phyloP scores from a whole-genome alignment of 2,888 invertebrate genomes.

The Salpingus planirostris region DNA sequence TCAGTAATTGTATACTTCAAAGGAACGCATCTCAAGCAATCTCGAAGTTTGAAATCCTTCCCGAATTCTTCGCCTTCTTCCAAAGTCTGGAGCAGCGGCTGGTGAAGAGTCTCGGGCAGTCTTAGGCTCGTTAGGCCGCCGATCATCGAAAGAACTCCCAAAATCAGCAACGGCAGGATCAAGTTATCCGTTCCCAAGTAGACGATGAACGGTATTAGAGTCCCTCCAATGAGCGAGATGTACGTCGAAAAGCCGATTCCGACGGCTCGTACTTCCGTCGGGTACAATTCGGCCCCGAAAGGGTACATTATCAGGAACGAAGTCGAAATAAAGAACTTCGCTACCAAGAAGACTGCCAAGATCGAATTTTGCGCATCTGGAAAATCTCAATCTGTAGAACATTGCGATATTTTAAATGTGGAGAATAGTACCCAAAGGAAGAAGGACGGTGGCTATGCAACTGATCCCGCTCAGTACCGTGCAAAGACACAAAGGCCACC shows the following conservation, averaged over 20 bases:
- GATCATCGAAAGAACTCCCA: slow-evolving; percentile 72
- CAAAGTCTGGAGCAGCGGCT: slow-evolving; percentile 73
- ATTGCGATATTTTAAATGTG: too few species aligned
- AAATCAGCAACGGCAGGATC: slow-evolving; percentile 72
- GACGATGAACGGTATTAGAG: slow-evolving; percentile 84
- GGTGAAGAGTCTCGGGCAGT: slow-evolving; percentile 77
- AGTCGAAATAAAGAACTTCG: slow-evolving; percentile 84
- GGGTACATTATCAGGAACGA: slow-evolving; percentile 89
- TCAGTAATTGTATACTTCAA: too few species aligned
- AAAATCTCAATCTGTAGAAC: too few species aligned
- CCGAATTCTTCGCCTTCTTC: slow-evolving; percentile 85
- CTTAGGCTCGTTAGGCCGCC: slow-evolving; percentile 74
- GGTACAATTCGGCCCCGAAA: slow-evolving; percentile 86
- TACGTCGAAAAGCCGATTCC: slow-evolving; percentile 89
- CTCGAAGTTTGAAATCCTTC: slow-evolving; percentile 67
- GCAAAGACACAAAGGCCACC: slow-evolving; percentile 80
- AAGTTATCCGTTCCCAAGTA: slow-evolving; percentile 81
- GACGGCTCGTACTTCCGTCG: slow-evolving; percentile 79
- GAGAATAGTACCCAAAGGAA: slow-evolving; percentile 61
- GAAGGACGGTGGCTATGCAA: slow-evolving; percentile 74
- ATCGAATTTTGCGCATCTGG: slow-evolving; percentile 67
- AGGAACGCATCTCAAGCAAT: slow-evolving; percentile 65
- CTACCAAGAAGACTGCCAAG: slow-evolving; percentile 65
- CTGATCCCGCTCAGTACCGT: slow-evolving; percentile 80
- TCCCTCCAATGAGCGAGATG: slow-evolving; percentile 79